These are phyloP conservation scores for Manacus vitellinus DNA, from an alignment of 2,113 vertebrate species.

Conservation along the genomic window DNA sequence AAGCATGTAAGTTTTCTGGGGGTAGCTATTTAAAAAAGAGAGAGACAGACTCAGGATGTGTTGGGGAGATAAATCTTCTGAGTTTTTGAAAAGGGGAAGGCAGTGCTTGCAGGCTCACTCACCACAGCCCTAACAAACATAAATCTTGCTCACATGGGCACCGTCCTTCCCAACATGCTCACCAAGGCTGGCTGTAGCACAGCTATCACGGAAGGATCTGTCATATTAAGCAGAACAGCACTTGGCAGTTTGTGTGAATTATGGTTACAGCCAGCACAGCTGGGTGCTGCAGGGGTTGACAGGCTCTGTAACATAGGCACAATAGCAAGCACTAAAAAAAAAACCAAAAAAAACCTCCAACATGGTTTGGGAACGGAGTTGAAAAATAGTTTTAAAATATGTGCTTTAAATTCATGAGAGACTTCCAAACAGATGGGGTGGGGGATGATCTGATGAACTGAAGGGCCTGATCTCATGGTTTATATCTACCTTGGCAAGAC, in stretches of 20 bases:
- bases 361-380: not conserved
- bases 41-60: not conserved
- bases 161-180: not conserved
- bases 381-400: not conserved
- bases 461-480: not conserved
- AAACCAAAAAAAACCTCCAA: not conserved
- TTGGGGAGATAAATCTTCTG: not conserved
- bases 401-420: not conserved
- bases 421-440: not conserved
- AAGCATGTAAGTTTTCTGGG: not conserved
- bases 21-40: not conserved
- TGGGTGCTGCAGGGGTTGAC: slow-evolving; percentile 47
- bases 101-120: not conserved
- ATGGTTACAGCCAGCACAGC: slow-evolving; percentile 42
- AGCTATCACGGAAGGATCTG: slow-evolving; percentile 27
- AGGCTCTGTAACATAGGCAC: not conserved
- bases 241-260: slow-evolving; percentile 33
- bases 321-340: not conserved
- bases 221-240: slow-evolving; percentile 30
- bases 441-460: not conserved
- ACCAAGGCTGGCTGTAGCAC: not conserved
- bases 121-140: slow-evolving; percentile 20
- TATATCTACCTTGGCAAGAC: not conserved
- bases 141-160: slow-evolving; percentile 40
- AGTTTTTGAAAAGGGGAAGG: slow-evolving; percentile 28